phyloP scores from a whole-genome alignment of 2,797 vertebrate genomes.

The Pseudotriccus pelzelni region DNA sequence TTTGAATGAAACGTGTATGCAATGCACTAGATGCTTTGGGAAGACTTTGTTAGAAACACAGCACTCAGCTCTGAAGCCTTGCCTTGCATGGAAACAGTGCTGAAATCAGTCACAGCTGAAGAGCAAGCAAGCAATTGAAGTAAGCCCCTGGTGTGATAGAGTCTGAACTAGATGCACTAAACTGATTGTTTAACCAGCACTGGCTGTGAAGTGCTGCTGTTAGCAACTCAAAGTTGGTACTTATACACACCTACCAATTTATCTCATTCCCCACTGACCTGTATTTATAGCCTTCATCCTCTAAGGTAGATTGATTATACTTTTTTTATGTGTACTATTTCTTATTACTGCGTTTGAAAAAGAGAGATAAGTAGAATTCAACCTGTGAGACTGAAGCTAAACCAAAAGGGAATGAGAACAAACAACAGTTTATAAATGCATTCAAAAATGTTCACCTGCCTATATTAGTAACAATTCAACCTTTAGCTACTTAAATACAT shows the following conservation, averaged over 20 bases:
- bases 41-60: neutral
- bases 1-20: neutral
- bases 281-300: neutral
- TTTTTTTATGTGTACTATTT: neutral
- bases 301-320: neutral
- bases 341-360: neutral
- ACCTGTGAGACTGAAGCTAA: neutral
- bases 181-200: neutral
- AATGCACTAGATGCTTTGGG: neutral
- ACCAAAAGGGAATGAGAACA: neutral
- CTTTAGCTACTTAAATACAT: neutral
- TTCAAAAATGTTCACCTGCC: neutral
- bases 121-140: neutral
- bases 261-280: neutral
- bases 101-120: neutral
- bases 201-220: neutral
- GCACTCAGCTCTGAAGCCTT: neutral
- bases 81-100: neutral
- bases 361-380: neutral
- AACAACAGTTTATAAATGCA: neutral
- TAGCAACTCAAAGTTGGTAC: neutral
- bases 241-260: neutral
- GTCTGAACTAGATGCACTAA: neutral
- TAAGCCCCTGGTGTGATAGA: neutral
- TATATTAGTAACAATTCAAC: neutral